Evolutionary conservation across 1,140 invertebrate genomes (phyloP), one percentile per base, ranked within the genome.

Genomic region (Drosophila sulfurigaster): DNA sequence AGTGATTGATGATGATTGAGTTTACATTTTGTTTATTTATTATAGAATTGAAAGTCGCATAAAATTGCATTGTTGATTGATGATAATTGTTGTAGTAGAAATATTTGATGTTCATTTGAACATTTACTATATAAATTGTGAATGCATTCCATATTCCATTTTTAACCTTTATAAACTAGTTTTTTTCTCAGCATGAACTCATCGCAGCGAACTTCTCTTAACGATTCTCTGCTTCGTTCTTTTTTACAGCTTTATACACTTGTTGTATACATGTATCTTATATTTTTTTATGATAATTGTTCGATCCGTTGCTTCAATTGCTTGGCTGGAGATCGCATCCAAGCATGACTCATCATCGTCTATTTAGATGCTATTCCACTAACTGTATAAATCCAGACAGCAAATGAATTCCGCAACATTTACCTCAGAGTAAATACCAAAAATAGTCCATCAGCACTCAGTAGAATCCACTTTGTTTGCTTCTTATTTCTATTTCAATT

Each of bases 371-470:
- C 46, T 48, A 20, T 45, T 54, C 38, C 30, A 48, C 41, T 82
- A 81, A 65, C 68, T 46, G 79, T 68, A 73, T 78, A 59, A 60
- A 54, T 57, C 52, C 15, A 25, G 20, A 25, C 20, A 56, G 52
- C 48, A 67, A 67, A 78, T 60, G 54, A 62, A 81, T 68, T 82
- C 58, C 68, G 67, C 63, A 64, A 75, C 43, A 69, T 43, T 73
- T 57, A 63, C 59, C 45, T 25, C 30, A 16, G 20, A 25, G 11
- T 62, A 51, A 15, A 45, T 6, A 30, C 2, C 20, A 25, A 38
- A 16, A 32, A 16, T 41, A 5, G 11, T 54, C 28, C 35, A 51
- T 54, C 28, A 54, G 48, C 46, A 64, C 15, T 54, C 35, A 15
- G 20, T 25, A 25, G 30, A 49, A 59, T 51, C 7, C 16, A 13